Base-by-base conservation (phyloP, 2,888 invertebrate species). In the Mythimna ferrago region DNA sequence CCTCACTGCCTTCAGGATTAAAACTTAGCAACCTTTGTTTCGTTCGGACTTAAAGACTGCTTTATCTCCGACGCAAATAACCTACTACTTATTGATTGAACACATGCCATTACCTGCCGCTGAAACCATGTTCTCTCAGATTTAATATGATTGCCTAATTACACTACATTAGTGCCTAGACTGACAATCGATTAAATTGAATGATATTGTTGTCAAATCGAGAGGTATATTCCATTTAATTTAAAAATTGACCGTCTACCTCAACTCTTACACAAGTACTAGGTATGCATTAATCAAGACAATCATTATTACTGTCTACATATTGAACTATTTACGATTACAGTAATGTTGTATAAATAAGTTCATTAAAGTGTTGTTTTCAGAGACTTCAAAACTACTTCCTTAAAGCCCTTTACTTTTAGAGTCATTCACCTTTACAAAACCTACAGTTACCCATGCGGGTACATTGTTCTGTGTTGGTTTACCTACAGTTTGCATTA, bases 331-430 rank as follows among this genome's bases (percentile, higher is more conserved):
- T 69, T 53, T 58, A 51, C 21, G 38, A 38, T 53, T 48, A 61
- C 10, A 10, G 32, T 57, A 53, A 44, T 69, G 26, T 26, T 48
- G 5, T 48, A 48, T 48, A 57, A 68, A 71, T 76, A 74, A 74
- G 54, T 75, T 61, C 16, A 10, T 54, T 76, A 44, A 70, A 72
- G 53, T 72, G 60, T 61, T 71, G 60, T 78, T 76, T 67, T 75
- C 61, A 77, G 70, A 62, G 6, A 71, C 71, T 74, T 66, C 57
- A 73, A 54, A 64, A 70, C 26, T n/a, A 69, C 78, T 85, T 82
- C 84, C 85, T 82, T 44, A 69, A 26, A 80, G 66, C 84, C 85
- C 78, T 84, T 83, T 85, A 85, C 85, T 85, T 85, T 82, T 83
- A 21, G 76, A 73, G 81, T 80, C 84, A 77, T 81, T 85, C 68